Conservation (phyloP, 2,888 invertebrate genomes). For the Nomada ruficornis region DNA sequence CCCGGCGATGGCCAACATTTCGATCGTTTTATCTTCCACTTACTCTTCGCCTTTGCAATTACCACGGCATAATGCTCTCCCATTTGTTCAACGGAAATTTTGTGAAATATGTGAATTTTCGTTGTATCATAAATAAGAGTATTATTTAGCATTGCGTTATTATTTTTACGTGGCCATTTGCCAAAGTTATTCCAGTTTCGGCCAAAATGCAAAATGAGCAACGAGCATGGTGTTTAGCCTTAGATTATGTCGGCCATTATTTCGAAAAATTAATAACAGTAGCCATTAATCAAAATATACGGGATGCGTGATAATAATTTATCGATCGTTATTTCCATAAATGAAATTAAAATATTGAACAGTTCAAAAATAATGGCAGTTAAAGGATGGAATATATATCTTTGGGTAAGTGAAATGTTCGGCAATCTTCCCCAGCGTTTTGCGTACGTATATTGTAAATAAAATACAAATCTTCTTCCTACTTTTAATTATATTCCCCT, state of each 20-base stretch:
- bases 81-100: slow-evolving; percentile 47
- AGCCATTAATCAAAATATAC: slow-evolving; percentile 25
- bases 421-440: too few species aligned
- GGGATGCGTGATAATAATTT: slow-evolving; percentile 10
- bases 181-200: slow-evolving; percentile 25
- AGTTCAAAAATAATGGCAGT: slow-evolving; percentile 8
- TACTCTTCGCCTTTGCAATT: slow-evolving; percentile 52
- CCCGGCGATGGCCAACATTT: slow-evolving; percentile 76
- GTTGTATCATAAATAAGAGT: slow-evolving; percentile 36
- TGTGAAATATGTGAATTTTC: slow-evolving; percentile 39
- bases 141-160: slow-evolving; percentile 50
- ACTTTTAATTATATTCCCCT: not conserved
- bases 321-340: slow-evolving; percentile 16
- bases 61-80: slow-evolving; percentile 52
- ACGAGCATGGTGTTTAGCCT: slow-evolving; percentile 39
- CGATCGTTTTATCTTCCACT: slow-evolving; percentile 77
- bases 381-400: not conserved
- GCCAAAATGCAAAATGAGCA: slow-evolving; percentile 36
- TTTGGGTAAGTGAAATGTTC: not conserved
- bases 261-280: slow-evolving; percentile 39
- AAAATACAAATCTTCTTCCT: not conserved
- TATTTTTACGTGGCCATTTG: slow-evolving; percentile 42
- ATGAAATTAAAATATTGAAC: slow-evolving; percentile 23
- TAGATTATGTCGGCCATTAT: slow-evolving; percentile 35
- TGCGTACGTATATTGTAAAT: not conserved